These are phyloP conservation scores for Drosophila phalerata DNA, from an alignment of 2,888 invertebrate species.

Conservation along the genomic window DNA sequence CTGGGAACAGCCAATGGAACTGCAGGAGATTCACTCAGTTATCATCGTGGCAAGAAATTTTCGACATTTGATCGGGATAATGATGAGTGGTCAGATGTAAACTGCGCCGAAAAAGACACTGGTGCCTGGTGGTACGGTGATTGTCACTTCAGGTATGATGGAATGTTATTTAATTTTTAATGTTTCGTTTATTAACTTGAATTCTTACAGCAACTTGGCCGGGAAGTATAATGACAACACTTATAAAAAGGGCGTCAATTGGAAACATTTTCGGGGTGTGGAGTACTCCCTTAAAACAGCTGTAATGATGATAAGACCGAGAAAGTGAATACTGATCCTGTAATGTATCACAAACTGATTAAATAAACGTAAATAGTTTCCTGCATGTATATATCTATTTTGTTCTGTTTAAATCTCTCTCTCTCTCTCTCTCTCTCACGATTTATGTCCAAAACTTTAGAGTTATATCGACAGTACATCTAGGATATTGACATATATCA, in stretches of 20 bases:
- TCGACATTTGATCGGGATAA: too few species aligned
- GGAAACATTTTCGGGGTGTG: conserved; percentile 26
- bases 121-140: conserved; percentile 8
- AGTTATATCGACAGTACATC: too few species aligned
- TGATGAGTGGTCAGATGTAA: not conserved
- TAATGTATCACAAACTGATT: too few species aligned
- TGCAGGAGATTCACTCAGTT: not conserved
- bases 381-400: too few species aligned
- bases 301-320: conserved; percentile 44
- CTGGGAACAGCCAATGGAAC: not conserved
- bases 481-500: too few species aligned
- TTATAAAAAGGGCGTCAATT: conserved; percentile 29
- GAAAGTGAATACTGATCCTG: not conserved
- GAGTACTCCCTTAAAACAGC: conserved; percentile 40
- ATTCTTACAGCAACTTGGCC: conserved; percentile 22
- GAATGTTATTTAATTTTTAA: not conserved
- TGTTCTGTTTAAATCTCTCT: too few species aligned
- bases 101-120: not conserved
- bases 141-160: not conserved
- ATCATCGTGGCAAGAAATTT: not conserved
- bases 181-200: not conserved
- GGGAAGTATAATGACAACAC: conserved; percentile 35
- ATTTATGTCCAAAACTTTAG: too few species aligned
- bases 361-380: too few species aligned
- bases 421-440: too few species aligned